Evolutionary conservation across 2,888 invertebrate genomes (phyloP).

Genomic region (Chrysina gloriosa): DNA sequence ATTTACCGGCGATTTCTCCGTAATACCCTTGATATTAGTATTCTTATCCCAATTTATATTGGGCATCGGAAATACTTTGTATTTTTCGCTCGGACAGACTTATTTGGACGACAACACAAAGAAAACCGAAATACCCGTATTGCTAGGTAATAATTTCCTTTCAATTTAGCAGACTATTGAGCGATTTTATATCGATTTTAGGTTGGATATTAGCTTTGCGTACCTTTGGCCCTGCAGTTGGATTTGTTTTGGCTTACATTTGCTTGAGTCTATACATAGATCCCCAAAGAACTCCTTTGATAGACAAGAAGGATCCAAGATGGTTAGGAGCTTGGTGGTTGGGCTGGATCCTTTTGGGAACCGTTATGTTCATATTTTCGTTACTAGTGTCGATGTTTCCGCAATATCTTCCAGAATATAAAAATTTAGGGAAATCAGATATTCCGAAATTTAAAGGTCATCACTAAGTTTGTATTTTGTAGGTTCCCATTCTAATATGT

Average conservation of each 20-base stretch:
- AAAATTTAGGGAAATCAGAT: constrained; percentile 47
- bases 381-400: constrained; percentile 76
- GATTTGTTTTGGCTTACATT: constrained; percentile 68
- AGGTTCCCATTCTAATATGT: not conserved
- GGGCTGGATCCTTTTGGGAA: constrained; percentile 70
- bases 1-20: constrained; percentile 52
- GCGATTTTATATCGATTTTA: constrained; percentile 50
- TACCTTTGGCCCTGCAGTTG: constrained; percentile 71
- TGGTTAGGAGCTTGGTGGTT: constrained; percentile 85
- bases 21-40: constrained; percentile 67
- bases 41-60: constrained; percentile 77
- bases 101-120: constrained; percentile 78
- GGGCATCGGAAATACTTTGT: constrained; percentile 75
- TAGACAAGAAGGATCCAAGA: constrained; percentile 71
- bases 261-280: constrained; percentile 71
- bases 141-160: constrained; percentile 65
- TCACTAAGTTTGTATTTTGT: not conserved
- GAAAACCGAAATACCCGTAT: constrained; percentile 73
- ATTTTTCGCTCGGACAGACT: constrained; percentile 75
- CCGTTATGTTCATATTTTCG: constrained; percentile 71
- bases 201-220: constrained; percentile 67
- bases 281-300: constrained; percentile 71
- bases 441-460: constrained; percentile 63
- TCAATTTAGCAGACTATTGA: constrained; percentile 9
- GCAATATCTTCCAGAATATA: constrained; percentile 52